A percentile compares a stretch with the other conserved stretches of the same genome.
Evolutionary conservation across 2,797 vertebrate species (phyloP).

Genomic region (Crax fasciolata): DNA sequence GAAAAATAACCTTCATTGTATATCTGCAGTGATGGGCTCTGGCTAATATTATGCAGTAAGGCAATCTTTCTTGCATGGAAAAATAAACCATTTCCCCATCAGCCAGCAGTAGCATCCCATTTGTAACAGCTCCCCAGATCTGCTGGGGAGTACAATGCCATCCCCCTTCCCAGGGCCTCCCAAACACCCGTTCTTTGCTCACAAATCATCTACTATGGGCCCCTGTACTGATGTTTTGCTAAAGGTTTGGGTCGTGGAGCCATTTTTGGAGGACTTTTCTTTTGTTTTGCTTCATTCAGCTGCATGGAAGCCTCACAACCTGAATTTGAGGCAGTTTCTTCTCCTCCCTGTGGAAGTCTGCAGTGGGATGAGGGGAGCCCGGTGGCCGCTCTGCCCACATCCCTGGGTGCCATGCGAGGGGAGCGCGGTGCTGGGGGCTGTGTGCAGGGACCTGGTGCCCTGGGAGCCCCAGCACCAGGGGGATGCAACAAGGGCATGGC

Average conservation of each 20-base stretch:
- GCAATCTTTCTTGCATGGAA: neutral
- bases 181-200: fast-evolving
- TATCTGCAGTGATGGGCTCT: neutral
- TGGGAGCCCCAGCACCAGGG: neutral
- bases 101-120: fast-evolving
- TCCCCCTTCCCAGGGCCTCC: fast-evolving
- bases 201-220: neutral
- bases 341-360: neutral
- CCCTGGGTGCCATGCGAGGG: neutral
- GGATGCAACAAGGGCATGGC: fast-evolving
- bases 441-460: no score
- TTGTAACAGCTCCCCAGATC: neutral
- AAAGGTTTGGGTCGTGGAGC: neutral
- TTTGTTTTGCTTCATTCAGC: neutral
- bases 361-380: fast-evolving
- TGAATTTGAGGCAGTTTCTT: fast-evolving
- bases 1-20: neutral
- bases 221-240: neutral
- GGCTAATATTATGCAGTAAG: neutral
- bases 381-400: neutral
- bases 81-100: neutral
- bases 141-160: neutral
- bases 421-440: neutral
- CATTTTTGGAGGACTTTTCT: neutral
- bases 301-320: fast-evolving